These are phyloP conservation scores for Scaptomyza caliginosa DNA, from an alignment of 2,888 invertebrate species.

Conservation along the genomic window DNA sequence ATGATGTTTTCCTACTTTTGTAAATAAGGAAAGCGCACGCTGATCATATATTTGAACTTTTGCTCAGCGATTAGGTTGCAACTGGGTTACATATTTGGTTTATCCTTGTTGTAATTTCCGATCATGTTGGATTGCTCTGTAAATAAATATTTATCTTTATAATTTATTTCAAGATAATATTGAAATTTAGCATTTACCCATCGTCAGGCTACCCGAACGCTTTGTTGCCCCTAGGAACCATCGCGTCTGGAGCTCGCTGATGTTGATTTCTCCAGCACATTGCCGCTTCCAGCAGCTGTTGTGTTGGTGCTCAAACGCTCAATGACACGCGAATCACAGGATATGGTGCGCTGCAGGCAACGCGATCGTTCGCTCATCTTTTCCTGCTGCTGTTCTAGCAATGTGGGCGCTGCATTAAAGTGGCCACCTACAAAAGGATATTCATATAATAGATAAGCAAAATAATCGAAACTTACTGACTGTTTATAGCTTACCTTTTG, in stretches of 20 bases:
- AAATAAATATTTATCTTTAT: not conserved
- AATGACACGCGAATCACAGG: conserved; percentile 70
- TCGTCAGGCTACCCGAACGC: not conserved
- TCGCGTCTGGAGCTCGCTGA: conserved; percentile 49
- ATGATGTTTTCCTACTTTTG: conserved; percentile 18
- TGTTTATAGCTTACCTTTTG: conserved; percentile 75
- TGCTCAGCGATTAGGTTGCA: conserved; percentile 6
- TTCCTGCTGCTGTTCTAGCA: conserved; percentile 93
- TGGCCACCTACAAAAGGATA: conserved; percentile 86
- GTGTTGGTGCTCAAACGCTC: conserved; percentile 52
- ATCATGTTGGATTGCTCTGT: conserved; percentile 7
- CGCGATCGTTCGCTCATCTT: conserved; percentile 90
- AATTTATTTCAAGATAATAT: not conserved
- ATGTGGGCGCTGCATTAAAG: conserved; percentile 93
- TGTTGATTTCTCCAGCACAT: conserved; percentile 37
- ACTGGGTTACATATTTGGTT: conserved; percentile 15
- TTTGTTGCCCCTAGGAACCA: conserved; percentile 25
- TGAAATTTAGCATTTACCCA: conserved; percentile 1
- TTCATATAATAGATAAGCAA: not conserved
- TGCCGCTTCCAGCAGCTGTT: conserved; percentile 8
- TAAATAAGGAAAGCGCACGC: conserved; percentile 36
- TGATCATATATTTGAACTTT: conserved; percentile 5
- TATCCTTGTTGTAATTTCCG: conserved; percentile 1
- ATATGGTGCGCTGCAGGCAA: conserved; percentile 69
- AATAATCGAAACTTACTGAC: not conserved